A percentile compares a stretch with the other conserved stretches of the same genome.
phyloP scores from a whole-genome alignment of 2,888 invertebrate species.

The Tenthredo livida region DNA sequence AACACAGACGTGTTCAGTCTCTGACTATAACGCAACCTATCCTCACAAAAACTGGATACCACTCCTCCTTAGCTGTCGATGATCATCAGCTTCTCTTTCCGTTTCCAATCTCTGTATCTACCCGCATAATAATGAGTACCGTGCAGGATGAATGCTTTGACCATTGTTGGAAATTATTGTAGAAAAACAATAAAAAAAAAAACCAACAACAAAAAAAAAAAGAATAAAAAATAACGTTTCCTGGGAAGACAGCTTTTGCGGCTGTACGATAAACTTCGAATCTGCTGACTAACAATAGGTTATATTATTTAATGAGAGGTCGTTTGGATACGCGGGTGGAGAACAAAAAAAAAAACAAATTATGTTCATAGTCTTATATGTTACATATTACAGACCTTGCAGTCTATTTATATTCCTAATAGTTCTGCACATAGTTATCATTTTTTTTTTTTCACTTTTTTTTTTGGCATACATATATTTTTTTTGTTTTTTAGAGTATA shows the following conservation, averaged over 20 bases:
- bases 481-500: background rate
- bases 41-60: constrained; percentile 32
- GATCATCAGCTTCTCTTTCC: constrained; percentile 9
- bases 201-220: too few relatives aligned
- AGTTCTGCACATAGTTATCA: background rate
- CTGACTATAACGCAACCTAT: constrained; percentile 23
- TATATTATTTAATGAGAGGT: background rate
- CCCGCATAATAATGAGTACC: background rate
- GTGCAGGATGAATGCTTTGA: background rate
- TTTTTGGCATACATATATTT: background rate
- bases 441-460: background rate
- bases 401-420: background rate
- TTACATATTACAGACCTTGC: constrained; percentile 6
- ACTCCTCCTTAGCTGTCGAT: constrained; percentile 15
- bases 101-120: constrained; percentile 4
- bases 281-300: background rate
- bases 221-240: background rate
- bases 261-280: background rate
- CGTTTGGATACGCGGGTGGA: background rate
- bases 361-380: background rate
- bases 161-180: constrained; percentile 11
- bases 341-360: background rate
- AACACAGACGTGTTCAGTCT: constrained; percentile 48
- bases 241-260: background rate
- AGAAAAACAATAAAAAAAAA: background rate